These are phyloP conservation scores for Mechanitis mazaeus DNA, from an alignment of 2,888 invertebrate species.

Conservation along the genomic window DNA sequence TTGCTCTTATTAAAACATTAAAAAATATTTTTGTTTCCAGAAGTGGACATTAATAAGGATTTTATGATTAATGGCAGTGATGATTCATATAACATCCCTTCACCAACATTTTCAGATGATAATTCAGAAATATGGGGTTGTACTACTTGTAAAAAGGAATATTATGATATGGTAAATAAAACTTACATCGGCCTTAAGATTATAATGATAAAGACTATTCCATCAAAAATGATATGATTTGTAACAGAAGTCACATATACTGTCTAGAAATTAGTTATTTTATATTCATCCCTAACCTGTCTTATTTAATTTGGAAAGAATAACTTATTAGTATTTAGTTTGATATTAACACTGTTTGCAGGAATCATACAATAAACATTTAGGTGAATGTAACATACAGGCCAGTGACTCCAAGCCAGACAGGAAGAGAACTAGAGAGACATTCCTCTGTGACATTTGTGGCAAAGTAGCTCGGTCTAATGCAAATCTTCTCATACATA, in stretches of 20 bases:
- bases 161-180: slow-evolving; percentile 46
- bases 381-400: slow-evolving; percentile 37
- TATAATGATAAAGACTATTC: no score
- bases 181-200: background rate
- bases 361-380: slow-evolving; percentile 51
- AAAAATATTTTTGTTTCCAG: slow-evolving; percentile 1
- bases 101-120: slow-evolving; percentile 50
- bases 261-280: background rate
- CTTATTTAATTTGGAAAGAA: no score
- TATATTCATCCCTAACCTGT: background rate
- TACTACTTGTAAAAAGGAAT: slow-evolving; percentile 48
- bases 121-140: slow-evolving; percentile 50
- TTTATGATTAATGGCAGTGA: slow-evolving; percentile 41
- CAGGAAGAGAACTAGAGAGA: slow-evolving; percentile 34
- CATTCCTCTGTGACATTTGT: slow-evolving; percentile 64
- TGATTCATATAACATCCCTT: slow-evolving; percentile 51
- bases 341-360: slow-evolving; percentile 34
- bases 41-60: slow-evolving; percentile 5
- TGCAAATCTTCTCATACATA: slow-evolving; percentile 60
- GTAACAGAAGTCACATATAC: no score
- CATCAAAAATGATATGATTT: no score
- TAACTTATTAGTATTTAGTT: background rate
- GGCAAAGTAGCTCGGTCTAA: slow-evolving; percentile 61
- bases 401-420: slow-evolving; percentile 22
- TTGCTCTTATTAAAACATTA: background rate